Percentiles rank a stretch among this genome's conserved stretches.
These are phyloP conservation scores for Oncorhynchus mykiss DNA, from an alignment of 2,113 vertebrate genomes.

Conservation along the genomic window DNA sequence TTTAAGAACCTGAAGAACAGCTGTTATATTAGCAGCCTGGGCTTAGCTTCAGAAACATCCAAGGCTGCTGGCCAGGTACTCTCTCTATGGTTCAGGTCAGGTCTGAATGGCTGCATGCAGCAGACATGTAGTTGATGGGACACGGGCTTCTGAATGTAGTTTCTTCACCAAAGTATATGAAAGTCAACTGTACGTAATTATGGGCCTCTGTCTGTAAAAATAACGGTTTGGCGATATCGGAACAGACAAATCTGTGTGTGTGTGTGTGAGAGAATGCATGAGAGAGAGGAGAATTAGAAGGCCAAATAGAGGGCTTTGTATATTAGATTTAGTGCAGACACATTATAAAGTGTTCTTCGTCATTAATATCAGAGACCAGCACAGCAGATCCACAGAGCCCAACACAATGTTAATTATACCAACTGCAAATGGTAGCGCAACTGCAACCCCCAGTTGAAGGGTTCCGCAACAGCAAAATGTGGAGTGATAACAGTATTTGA, in stretches of 20 bases:
- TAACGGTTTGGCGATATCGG: slow-evolving; percentile 30
- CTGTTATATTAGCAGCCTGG: slow-evolving; percentile 43
- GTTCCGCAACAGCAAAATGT: neutral
- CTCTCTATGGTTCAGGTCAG: slow-evolving; percentile 5
- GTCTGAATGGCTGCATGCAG: slow-evolving; percentile 21
- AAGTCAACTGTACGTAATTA: slow-evolving; percentile 40
- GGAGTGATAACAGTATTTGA: neutral
- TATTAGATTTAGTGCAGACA: neutral
- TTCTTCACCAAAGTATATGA: slow-evolving; percentile 33
- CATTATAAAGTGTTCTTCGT: neutral
- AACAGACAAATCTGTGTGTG: slow-evolving; percentile 39
- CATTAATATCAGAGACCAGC: slow-evolving; percentile 36
- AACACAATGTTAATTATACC: slow-evolving; percentile 10
- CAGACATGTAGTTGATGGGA: slow-evolving; percentile 49
- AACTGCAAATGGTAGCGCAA: neutral
- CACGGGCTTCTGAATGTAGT: slow-evolving; percentile 8
- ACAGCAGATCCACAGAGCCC: slow-evolving; percentile 7
- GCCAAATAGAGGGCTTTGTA: neutral
- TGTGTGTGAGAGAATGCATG: too few relatives aligned
- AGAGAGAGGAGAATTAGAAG: neutral
- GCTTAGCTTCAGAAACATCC: slow-evolving; percentile 17
- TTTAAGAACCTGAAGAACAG: slow-evolving; percentile 33
- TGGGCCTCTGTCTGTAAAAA: slow-evolving; percentile 29
- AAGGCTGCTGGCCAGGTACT: slow-evolving; percentile 14
- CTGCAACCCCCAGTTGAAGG: neutral